Conservation (phyloP, 92 coral and sea anemone species). For the Bergia puertoricense region DNA sequence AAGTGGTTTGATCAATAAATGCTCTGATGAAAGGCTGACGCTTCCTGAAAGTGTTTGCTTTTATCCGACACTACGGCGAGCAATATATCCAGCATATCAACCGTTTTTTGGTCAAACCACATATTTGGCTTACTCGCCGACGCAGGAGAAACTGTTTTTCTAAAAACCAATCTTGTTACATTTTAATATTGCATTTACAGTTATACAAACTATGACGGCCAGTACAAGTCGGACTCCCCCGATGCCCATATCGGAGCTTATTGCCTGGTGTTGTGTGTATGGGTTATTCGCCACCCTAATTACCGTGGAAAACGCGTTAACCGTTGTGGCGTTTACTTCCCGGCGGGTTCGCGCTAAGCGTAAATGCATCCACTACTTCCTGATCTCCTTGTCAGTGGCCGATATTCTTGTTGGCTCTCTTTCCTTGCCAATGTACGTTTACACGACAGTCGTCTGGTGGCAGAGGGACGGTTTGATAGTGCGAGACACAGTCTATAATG, state of each 20-base stretch:
- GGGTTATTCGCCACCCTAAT: slow-evolving; percentile 10
- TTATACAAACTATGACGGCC: neutral
- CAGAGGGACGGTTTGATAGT: slow-evolving; percentile 10
- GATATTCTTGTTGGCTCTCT: slow-evolving; percentile 18
- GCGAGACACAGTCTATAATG: slow-evolving; percentile 9
- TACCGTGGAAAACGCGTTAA: slow-evolving; percentile 21
- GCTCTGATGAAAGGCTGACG: too few species aligned
- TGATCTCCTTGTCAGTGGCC: slow-evolving; percentile 17
- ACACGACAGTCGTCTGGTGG: slow-evolving; percentile 16
- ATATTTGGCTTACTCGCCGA: too few species aligned
- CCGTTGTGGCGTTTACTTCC: slow-evolving; percentile 22
- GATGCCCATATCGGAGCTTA: slow-evolving; percentile 11
- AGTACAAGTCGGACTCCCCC: slow-evolving; percentile 1
- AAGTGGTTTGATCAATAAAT: too few species aligned
- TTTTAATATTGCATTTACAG: slow-evolving; percentile 3
- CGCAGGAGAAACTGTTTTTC: too few species aligned
- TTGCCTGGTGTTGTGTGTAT: slow-evolving; percentile 20
- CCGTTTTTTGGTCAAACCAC: too few species aligned
- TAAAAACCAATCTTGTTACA: too few species aligned
- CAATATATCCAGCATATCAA: too few species aligned
- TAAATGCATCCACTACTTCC: slow-evolving; percentile 15
- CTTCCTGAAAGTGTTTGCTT: too few species aligned
- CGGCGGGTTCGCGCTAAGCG: slow-evolving; percentile 18
- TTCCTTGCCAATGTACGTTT: slow-evolving; percentile 22
- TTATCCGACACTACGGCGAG: too few species aligned